Evolutionary conservation across 2,888 invertebrate species (phyloP).

Genomic region (Nasonia oneida): DNA sequence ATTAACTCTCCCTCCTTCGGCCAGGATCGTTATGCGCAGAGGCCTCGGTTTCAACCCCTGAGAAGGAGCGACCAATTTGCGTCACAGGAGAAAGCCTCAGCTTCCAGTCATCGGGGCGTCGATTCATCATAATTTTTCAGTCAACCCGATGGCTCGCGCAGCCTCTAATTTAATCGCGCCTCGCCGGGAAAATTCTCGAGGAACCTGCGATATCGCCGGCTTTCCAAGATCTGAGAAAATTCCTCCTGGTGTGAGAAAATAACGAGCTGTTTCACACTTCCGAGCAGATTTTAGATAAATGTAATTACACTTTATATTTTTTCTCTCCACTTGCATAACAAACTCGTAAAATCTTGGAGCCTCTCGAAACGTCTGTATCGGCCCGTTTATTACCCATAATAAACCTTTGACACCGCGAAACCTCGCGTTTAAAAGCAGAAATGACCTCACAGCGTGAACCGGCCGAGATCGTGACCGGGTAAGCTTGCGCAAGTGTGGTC

Average conservation of each 20-base stretch:
- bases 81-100: slow-evolving; percentile 25
- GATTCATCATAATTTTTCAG: slow-evolving; percentile 53
- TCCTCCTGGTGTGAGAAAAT: slow-evolving; percentile 23
- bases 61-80: slow-evolving; percentile 28
- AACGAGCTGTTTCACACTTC: slow-evolving; percentile 25
- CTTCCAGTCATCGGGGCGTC: slow-evolving; percentile 7
- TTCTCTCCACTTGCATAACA: too few relatives aligned
- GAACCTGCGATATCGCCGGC: neutral
- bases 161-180: slow-evolving; percentile 28
- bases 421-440: neutral
- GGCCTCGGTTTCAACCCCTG: slow-evolving; percentile 14
- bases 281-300: neutral
- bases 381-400: neutral
- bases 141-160: neutral
- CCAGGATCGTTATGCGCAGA: neutral
- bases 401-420: neutral
- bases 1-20: slow-evolving; percentile 20
- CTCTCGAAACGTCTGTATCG: neutral
- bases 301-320: too few relatives aligned
- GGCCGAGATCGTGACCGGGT: slow-evolving; percentile 41
- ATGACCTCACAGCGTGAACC: slow-evolving; percentile 41
- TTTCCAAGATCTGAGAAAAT: slow-evolving; percentile 19
- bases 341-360: neutral
- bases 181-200: slow-evolving; percentile 19
- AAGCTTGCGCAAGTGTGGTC: slow-evolving; percentile 25